Base-by-base conservation (phyloP, 2,113 vertebrate genomes). In the Camelus bactrianus region DNA sequence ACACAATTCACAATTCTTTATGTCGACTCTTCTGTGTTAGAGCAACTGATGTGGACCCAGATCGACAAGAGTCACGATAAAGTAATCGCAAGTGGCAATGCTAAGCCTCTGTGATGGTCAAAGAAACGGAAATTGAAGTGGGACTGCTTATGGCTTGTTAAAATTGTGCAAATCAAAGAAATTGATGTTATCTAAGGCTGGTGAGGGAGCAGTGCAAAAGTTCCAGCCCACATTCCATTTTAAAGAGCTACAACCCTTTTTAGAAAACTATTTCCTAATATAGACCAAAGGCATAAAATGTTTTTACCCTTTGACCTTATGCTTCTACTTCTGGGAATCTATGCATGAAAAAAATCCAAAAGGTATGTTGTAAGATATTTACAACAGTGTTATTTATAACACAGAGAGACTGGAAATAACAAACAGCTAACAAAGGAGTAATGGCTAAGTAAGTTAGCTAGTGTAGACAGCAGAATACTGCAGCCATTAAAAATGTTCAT, bases 301-400 rank as follows among this genome's bases (percentile, higher is more conserved):
- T 70, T 82, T 64, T 80, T 96, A 46, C 26, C 72, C 77, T 82
- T 91, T 91, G 50, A 93, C 48, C 26, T 86, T 50, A 82, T 42
- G 65, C 24, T 91, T 96, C 84, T 93, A 50, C 30, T 93, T 89
- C 50, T 95, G 72, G 16, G 88, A 91, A 93, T 91, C 16, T 85
- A 54, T 72, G 26, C 42, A 82, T 81, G 54, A 70, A 94, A 93
- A 93, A 93, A 69, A 50, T 46, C 81, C 76, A 62, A 89, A 91
- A 89, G 35, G 62, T 13, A 35, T 86, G 38, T 67, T 32, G 26
- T 69, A 50, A 24, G 58, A 56, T 62, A 92, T 65, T 83, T 92
- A 89, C 58, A 22, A 75, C 38, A 20, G 15, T 93, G 46, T 79
- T 92, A 83, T 86, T 96, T 95, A 32, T 80, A 94, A 77, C 62